Evolutionary conservation across 2,797 vertebrate species (phyloP).

Genomic region (Macrochelys suwanniensis): DNA sequence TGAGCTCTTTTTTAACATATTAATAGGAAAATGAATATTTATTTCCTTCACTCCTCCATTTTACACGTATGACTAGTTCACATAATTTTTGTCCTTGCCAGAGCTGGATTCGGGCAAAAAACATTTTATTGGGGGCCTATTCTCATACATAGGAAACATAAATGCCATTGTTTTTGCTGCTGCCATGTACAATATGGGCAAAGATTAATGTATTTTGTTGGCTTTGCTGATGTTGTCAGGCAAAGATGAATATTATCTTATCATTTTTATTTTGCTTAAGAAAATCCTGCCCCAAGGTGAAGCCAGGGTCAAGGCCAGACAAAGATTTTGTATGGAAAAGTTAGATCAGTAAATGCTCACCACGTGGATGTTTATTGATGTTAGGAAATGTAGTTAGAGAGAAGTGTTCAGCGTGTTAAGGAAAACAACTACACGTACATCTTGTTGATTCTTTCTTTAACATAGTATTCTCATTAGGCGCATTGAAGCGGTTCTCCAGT

Average conservation of each 20-base stretch:
- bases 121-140: neutral
- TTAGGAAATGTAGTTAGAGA: constrained; percentile 8
- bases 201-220: constrained; percentile 22
- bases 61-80: neutral
- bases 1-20: neutral
- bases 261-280: constrained; percentile 47
- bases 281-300: constrained; percentile 38
- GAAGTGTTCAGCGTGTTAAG: neutral
- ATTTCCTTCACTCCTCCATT: neutral
- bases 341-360: constrained; percentile 55
- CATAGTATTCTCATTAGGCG: neutral
- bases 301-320: constrained; percentile 49
- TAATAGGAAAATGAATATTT: neutral
- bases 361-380: neutral
- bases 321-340: constrained; percentile 41
- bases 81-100: constrained; percentile 2
- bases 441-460: constrained; percentile 26
- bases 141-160: neutral
- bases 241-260: constrained; percentile 35
- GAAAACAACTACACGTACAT: constrained; percentile 23
- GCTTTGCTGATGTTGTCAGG: constrained; percentile 14
- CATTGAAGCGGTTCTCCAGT: neutral
- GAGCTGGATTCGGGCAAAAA: neutral
- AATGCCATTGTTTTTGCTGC: constrained; percentile 32
- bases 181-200: neutral